phyloP scores from a whole-genome alignment of 2,797 vertebrate species.

The Kryptolebias ocellatus region DNA sequence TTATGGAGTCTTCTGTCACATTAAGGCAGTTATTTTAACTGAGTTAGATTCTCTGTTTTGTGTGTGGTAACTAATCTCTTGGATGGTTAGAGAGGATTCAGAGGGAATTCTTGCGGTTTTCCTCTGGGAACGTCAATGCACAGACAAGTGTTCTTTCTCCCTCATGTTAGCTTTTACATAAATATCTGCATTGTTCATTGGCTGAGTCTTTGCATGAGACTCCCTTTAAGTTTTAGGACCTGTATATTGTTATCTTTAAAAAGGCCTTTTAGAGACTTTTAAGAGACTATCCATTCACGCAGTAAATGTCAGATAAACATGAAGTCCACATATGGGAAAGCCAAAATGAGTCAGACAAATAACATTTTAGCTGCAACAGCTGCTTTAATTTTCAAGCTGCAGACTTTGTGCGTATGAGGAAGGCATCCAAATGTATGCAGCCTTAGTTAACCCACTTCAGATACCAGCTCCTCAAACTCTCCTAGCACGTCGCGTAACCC shows the following conservation, averaged over 20 bases:
- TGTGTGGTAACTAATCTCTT: slow-evolving; percentile 49
- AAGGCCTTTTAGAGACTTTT: too few relatives aligned
- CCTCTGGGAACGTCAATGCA: slow-evolving; percentile 18
- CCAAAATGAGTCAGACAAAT: slow-evolving; percentile 24
- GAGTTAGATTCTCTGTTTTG: slow-evolving; percentile 40
- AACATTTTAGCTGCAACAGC: slow-evolving; percentile 17
- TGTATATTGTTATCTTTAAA: too few relatives aligned
- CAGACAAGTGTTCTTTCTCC: not conserved
- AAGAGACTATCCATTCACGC: too few relatives aligned
- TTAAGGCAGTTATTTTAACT: slow-evolving; percentile 50
- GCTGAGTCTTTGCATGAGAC: too few relatives aligned
- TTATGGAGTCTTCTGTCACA: slow-evolving; percentile 49
- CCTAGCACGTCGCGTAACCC: slow-evolving; percentile 25
- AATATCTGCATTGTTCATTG: not conserved
- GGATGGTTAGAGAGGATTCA: slow-evolving; percentile 32
- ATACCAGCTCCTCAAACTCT: slow-evolving; percentile 24
- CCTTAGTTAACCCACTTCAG: slow-evolving; percentile 15
- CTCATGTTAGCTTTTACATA: not conserved
- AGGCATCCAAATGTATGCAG: slow-evolving; percentile 15
- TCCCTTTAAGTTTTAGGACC: too few relatives aligned
- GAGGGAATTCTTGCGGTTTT: slow-evolving; percentile 47
- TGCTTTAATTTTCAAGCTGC: slow-evolving; percentile 27
- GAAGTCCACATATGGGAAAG: not conserved
- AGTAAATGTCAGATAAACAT: not conserved
- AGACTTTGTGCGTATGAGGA: slow-evolving; percentile 9